Conservation (phyloP, 1,140 invertebrate species). For the Drosophila watanabei region DNA sequence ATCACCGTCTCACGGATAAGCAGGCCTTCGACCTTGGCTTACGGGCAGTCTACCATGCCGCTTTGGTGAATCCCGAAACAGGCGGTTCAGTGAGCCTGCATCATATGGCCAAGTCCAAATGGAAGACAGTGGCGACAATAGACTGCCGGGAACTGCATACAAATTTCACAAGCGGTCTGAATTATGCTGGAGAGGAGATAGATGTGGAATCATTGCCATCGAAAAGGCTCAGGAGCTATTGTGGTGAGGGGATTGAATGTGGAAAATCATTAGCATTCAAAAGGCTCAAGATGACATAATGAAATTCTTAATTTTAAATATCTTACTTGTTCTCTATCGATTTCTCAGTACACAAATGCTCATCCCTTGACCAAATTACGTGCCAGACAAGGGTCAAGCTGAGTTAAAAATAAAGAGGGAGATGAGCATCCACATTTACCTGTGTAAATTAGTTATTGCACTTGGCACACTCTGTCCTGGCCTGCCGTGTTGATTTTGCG, state of each 20-base stretch:
- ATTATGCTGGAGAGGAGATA: background rate
- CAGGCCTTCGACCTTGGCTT: constrained; percentile 1
- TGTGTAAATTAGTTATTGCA: constrained; percentile 53
- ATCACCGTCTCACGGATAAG: background rate
- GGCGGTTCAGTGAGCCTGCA: background rate
- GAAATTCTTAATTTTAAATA: background rate
- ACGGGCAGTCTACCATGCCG: background rate
- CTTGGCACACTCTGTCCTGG: constrained; percentile 14
- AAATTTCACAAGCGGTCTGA: background rate
- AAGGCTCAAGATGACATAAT: background rate
- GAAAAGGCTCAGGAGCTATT: background rate
- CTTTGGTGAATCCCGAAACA: too few relatives aligned
- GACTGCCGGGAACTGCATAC: background rate
- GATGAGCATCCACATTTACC: constrained; percentile 10
- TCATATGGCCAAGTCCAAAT: background rate
- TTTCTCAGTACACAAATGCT: background rate
- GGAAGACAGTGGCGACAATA: background rate
- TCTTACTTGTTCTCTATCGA: background rate
- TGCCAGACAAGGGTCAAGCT: constrained; percentile 1
- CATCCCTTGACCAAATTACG: constrained; percentile 2
- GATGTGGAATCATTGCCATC: background rate
- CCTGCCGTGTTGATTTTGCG: constrained; percentile 54
- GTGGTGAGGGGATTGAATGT: background rate
- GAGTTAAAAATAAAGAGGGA: background rate
- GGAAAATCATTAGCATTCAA: background rate